A percentile compares a stretch with the other conserved stretches of the same genome.
Evolutionary conservation across 2,113 vertebrate genomes (phyloP).

Genomic region (Callipepla californica): DNA sequence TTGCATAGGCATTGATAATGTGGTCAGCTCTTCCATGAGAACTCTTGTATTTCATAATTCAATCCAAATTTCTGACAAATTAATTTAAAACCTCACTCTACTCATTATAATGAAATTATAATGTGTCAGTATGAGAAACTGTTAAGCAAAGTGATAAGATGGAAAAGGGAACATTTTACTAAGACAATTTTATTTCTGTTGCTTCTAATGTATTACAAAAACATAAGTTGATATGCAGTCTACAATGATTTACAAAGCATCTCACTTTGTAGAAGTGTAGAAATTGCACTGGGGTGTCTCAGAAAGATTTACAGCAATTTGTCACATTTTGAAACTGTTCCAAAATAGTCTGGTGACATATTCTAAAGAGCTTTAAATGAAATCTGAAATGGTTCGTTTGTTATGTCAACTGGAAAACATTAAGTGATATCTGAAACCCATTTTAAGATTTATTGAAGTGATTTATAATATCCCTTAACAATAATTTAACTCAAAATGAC

Average conservation of each 20-base stretch:
- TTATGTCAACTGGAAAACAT: conserved; percentile 77
- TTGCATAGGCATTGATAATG: background rate
- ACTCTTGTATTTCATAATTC: background rate
- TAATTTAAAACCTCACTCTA: background rate
- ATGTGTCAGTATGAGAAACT: background rate
- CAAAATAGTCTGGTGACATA: conserved; percentile 73
- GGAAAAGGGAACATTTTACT: conserved; percentile 31
- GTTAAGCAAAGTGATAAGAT: conserved; percentile 24
- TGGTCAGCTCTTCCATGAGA: background rate
- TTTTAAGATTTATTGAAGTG: conserved; percentile 75
- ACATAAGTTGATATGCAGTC: conserved; percentile 32
- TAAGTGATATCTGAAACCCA: conserved; percentile 79
- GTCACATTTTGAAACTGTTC: conserved; percentile 75
- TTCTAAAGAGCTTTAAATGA: conserved; percentile 76
- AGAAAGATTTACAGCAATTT: conserved; percentile 71
- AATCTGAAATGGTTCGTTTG: conserved; percentile 78
- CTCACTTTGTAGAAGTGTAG: conserved; percentile 21
- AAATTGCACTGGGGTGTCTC: conserved; percentile 21
- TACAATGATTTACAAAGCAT: conserved; percentile 50
- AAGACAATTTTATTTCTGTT: conserved; percentile 57
- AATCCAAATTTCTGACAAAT: conserved; percentile 12
- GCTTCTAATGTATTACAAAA: conserved; percentile 56
- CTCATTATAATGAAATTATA: background rate
- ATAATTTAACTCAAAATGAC: conserved; percentile 60
- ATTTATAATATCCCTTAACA: conserved; percentile 77